phyloP scores from a whole-genome alignment of 2,113 vertebrate species.

The Dipodomys spectabilis region DNA sequence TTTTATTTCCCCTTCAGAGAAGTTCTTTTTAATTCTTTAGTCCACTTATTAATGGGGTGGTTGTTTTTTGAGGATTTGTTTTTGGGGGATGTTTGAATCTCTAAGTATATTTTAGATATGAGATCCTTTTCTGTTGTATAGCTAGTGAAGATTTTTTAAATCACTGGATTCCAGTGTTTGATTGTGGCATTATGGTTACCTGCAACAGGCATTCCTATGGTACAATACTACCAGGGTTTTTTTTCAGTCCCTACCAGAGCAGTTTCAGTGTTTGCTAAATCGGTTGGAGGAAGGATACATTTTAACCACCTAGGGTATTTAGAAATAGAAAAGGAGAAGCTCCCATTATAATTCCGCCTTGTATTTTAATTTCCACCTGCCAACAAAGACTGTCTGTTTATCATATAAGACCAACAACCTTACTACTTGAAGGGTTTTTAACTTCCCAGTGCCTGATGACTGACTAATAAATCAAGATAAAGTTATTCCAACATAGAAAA shows the following conservation, averaged over 20 bases:
- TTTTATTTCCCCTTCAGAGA: no score
- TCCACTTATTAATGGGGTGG: no score
- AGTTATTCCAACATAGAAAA: slow-evolving; percentile 6
- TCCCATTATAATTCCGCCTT: slow-evolving; percentile 49
- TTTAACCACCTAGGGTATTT: slow-evolving; percentile 56
- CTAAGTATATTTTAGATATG: no score
- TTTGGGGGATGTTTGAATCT: no score
- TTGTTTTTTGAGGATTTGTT: no score
- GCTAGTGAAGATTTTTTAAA: background rate
- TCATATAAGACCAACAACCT: background rate
- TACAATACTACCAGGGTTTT: background rate
- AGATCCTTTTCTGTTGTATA: no score
- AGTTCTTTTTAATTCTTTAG: no score
- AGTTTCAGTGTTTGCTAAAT: slow-evolving; percentile 42
- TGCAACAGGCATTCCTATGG: background rate
- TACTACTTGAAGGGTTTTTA: slow-evolving; percentile 52
- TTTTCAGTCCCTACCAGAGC: background rate
- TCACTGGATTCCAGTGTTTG: background rate
- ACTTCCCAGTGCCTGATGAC: slow-evolving; percentile 35
- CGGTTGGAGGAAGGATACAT: background rate
- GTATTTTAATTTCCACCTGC: slow-evolving; percentile 63
- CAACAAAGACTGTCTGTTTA: slow-evolving; percentile 35
- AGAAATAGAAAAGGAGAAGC: background rate
- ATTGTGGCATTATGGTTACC: background rate
- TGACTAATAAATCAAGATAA: background rate